Base-by-base conservation (phyloP, 2,113 vertebrate genomes). In the Zosterops pallidus region DNA sequence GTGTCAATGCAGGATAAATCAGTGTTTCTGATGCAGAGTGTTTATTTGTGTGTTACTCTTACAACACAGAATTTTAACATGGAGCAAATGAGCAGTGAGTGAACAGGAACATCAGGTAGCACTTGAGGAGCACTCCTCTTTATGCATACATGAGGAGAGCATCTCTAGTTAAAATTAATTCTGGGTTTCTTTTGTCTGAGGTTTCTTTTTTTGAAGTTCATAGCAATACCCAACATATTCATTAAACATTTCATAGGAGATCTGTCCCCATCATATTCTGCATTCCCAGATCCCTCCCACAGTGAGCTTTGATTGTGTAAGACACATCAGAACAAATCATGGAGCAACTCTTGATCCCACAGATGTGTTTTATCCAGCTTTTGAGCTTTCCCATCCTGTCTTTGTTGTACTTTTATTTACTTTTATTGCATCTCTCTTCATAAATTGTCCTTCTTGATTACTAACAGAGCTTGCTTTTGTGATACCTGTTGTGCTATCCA, bases 401-500 rank as follows among this genome's bases (percentile, higher is more conserved):
- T 75, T 57, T 69, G 47, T 62, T 87, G 44, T 71, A 68, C 75
- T 39, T 39, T 39, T 39, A 82, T 69, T 14, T 82, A 25, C 12
- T 3, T 87, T 92, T 57, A 29, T 60, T 81, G 15, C 37, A 83
- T 92, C 20, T 60, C 41, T 64, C 80, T 35, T 91, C 37, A 24
- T 52, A 83, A 90, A 53, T 72, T 72, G 44, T 23, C 25, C 22
- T 55, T 67, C 53, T 47, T 83, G 24, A 59, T 90, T 77, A 25
- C 26, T 75, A 19, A 33, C 29, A 55, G 59, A 74, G 37, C 44
- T 11, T 29, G 8, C 9, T 92, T 89, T 70, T 74, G 29, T 74
- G 21, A 6, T 42, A 13, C 22, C 28, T 63, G 20, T 67, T 3
- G 2, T 4, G 2, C 28, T 83, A 2, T 65, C 31, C 0, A 0